Conservation (phyloP, 1,140 invertebrate species). For the Dreissena rostriformis region DNA sequence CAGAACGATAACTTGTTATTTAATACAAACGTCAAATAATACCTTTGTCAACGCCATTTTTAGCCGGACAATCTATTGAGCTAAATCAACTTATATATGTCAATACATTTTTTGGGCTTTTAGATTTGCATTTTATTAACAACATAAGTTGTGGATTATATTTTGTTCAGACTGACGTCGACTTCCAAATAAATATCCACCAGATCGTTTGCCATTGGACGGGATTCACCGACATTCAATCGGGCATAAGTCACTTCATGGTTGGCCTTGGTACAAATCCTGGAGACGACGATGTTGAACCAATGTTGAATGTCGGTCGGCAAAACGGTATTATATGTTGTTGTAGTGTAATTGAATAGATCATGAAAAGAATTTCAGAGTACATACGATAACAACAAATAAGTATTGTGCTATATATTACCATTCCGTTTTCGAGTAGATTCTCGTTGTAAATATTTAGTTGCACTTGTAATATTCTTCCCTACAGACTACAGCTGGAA, state of each 20-base stretch:
- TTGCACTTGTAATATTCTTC: too few species aligned
- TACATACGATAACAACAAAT: too few species aligned
- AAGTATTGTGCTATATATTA: too few species aligned
- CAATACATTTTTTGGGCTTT: background rate
- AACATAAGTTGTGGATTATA: background rate
- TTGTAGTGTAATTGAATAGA: too few species aligned
- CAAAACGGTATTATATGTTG: background rate
- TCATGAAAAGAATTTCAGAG: too few species aligned
- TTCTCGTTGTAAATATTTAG: too few species aligned
- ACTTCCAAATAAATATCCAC: background rate
- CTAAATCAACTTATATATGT: background rate
- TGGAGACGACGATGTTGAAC: background rate
- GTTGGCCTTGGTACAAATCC: constrained; percentile 6
- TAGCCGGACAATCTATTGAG: background rate
- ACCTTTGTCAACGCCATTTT: background rate
- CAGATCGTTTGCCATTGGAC: background rate
- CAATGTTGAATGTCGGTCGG: background rate
- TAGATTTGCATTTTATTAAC: background rate
- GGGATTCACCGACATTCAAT: background rate
- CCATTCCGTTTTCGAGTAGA: too few species aligned
- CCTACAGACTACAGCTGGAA: background rate
- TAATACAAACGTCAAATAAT: background rate
- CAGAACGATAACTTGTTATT: too few species aligned
- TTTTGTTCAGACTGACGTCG: background rate
- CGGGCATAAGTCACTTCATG: background rate